Conservation (phyloP, 2,797 vertebrate species). For the Glyptemys insculpta region DNA sequence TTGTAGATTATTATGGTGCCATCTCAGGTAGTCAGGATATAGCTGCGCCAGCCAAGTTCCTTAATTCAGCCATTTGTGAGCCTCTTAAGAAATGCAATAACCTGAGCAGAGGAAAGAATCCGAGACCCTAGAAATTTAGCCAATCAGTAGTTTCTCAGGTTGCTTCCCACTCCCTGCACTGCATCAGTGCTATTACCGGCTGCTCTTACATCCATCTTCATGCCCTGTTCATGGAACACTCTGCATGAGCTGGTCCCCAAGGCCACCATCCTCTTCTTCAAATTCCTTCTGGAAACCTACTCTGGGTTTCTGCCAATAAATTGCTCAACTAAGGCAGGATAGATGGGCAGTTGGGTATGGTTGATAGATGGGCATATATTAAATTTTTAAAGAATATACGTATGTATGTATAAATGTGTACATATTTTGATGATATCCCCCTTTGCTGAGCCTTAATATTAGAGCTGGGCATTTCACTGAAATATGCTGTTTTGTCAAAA, state of each 20-base stretch:
- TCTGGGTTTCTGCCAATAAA: not conserved
- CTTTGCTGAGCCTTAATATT: not conserved
- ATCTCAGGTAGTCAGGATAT: slow-evolving; percentile 2
- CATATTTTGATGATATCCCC: not conserved
- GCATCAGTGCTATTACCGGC: not conserved
- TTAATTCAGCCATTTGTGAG: slow-evolving; percentile 37
- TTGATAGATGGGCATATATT: not conserved
- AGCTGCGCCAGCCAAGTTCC: slow-evolving; percentile 7
- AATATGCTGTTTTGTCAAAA: not conserved
- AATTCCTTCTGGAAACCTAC: not conserved
- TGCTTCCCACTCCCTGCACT: not conserved
- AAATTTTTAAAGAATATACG: not conserved
- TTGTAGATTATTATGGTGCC: not conserved
- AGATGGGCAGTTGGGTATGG: not conserved
- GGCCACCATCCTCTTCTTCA: not conserved
- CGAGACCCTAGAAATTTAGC: not conserved
- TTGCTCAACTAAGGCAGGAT: not conserved
- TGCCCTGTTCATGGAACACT: not conserved
- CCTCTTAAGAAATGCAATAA: slow-evolving; percentile 7
- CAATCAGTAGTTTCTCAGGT: not conserved
- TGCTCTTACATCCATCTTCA: not conserved
- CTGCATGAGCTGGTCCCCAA: not conserved
- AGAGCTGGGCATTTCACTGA: not conserved
- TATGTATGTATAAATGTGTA: not conserved
- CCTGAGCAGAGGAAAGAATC: slow-evolving; percentile 23